Conservation (phyloP, 2,113 vertebrate genomes). For the Trochalopteron elliotii region DNA sequence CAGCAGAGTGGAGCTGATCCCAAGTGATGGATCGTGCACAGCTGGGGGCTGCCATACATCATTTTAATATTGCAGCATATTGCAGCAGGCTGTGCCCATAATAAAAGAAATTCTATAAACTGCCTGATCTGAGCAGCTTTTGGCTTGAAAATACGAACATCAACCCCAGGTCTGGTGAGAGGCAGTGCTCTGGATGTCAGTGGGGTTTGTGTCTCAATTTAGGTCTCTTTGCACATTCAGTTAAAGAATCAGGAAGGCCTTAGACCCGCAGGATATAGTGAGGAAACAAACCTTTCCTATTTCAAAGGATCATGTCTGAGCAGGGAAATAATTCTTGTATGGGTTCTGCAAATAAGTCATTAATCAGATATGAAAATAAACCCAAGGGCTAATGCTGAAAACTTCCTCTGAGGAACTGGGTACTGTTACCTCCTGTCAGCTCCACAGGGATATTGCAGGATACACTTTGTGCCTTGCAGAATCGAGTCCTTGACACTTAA, state of each 20-base stretch:
- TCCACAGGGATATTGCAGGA: neutral
- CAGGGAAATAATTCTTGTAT: neutral
- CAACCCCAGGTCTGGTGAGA: neutral
- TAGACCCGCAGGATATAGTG: neutral
- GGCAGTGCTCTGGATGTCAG: neutral
- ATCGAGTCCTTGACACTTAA: neutral
- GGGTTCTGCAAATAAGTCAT: neutral
- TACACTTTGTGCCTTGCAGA: neutral
- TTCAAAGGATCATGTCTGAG: neutral
- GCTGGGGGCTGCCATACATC: neutral
- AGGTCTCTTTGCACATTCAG: neutral
- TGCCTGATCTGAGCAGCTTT: accelerated
- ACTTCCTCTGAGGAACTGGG: neutral
- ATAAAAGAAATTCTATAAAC: neutral
- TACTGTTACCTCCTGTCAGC: neutral
- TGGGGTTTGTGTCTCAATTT: neutral
- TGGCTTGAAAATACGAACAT: neutral
- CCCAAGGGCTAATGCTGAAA: neutral
- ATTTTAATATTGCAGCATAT: neutral
- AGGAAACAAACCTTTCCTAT: neutral
- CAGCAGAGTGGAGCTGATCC: neutral
- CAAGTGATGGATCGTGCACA: neutral
- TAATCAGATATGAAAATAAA: neutral
- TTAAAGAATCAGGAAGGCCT: neutral
- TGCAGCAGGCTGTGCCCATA: neutral